Evolutionary conservation across 2,888 invertebrate genomes (phyloP), one percentile per base, ranked within the genome.

Genomic region (Aphodius granarius): DNA sequence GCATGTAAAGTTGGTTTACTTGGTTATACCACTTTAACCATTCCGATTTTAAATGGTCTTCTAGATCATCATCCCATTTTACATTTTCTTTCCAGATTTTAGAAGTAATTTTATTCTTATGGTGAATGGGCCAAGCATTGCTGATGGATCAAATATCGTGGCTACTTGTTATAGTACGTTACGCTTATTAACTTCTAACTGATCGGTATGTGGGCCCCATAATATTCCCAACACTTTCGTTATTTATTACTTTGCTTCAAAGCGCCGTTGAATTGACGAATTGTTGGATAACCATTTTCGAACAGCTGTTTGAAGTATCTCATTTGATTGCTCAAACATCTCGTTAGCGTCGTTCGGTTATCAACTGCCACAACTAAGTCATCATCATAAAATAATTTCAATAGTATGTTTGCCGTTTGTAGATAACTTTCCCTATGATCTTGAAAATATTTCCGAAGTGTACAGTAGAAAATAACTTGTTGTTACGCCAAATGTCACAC

Each of bases 401-500:
- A 4, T 20, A 19, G 16, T 66, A 13, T 66, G 15, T 20, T 13
- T 66, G 18, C 18, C 20, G 20, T 66, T 66, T 9, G 13, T 66
- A 16, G 18, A 19, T 66, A 19, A 6, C 16, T 19, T 19, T n/a
- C 66, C 16, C 20, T 13, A 9, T 19, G 20, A 20, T 19, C 16
- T 23, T 23, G 6, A 20, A 20, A 19, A 66, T 20, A 13, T 66
- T 66, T 19, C 16, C 66, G 13, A n/a, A 20, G 65, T 68, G 71
- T 62, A 63, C 15, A 76, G 20, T 17, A 76, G n/a, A 62, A 76
- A 76, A 5, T 71, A 72, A 66, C 71, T 80, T 15, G 78, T 70
- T 19, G 77, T 76, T 16, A 79, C 76, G 17, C 79, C 77, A 62
- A 76, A 76, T 66, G 74, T 73, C 4, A 76, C 66, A 3, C 74